These are phyloP conservation scores for Heterodera carotae DNA, from an alignment of 1,140 invertebrate genomes.

Conservation along the genomic window DNA sequence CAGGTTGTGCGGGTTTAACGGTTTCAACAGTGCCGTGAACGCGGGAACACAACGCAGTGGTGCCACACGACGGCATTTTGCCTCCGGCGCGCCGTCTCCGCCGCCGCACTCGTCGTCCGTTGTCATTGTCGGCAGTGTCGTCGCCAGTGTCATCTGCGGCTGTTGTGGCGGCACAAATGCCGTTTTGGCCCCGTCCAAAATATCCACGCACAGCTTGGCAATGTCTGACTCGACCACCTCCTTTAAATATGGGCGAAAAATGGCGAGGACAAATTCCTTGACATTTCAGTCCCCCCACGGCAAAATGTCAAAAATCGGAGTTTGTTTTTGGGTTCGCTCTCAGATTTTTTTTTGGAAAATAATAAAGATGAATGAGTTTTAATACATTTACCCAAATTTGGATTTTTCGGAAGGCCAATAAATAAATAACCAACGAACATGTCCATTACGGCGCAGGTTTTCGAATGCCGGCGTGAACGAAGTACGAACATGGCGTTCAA, in stretches of 20 bases:
- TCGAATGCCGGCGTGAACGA: conserved; percentile 62
- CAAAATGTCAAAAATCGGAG: too few species aligned
- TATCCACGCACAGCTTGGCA: conserved; percentile 49
- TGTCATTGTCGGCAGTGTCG: background rate
- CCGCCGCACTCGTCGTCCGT: conserved; percentile 6
- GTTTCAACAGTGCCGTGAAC: conserved; percentile 38
- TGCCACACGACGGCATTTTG: background rate
- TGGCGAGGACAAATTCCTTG: conserved; percentile 32
- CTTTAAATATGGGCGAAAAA: conserved; percentile 16
- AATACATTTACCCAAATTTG: too few species aligned
- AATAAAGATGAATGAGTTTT: too few species aligned
- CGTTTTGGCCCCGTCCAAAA: conserved; percentile 60
- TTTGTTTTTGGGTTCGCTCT: too few species aligned
- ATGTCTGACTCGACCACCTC: conserved; percentile 48
- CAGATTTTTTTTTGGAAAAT: too few species aligned
- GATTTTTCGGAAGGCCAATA: too few species aligned
- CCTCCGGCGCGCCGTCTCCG: background rate
- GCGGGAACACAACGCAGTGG: conserved; percentile 32
- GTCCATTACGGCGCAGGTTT: conserved; percentile 58
- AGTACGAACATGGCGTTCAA: conserved; percentile 58
- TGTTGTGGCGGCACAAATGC: conserved; percentile 40
- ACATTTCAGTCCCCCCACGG: too few species aligned
- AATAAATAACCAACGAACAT: conserved; percentile 38
- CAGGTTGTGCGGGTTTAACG: conserved; percentile 5
- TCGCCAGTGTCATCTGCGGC: background rate